A percentile compares a stretch with the other conserved stretches of the same genome.
Evolutionary conservation across 1,140 invertebrate genomes (phyloP).

Genomic region (Heliconius hermathena): DNA sequence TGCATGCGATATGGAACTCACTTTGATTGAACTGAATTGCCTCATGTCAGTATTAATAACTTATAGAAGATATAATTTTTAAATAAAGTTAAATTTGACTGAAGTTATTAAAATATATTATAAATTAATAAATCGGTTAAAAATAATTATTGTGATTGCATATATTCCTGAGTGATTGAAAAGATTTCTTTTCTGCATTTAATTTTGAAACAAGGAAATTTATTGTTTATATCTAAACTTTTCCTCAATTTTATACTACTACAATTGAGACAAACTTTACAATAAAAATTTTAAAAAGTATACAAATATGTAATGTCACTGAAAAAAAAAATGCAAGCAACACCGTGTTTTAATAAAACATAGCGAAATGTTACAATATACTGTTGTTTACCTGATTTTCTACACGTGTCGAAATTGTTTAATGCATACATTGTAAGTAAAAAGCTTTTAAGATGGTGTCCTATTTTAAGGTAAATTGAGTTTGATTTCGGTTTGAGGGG

Average conservation of each 20-base stretch:
- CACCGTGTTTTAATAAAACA: neutral
- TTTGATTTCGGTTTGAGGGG: constrained; percentile 34
- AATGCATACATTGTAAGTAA: constrained; percentile 32
- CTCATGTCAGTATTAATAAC: neutral
- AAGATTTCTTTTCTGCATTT: too few relatives aligned
- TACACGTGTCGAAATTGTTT: constrained; percentile 31
- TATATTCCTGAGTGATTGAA: too few relatives aligned
- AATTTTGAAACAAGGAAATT: too few relatives aligned
- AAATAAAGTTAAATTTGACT: neutral
- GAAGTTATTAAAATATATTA: neutral
- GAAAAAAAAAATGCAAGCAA: too few relatives aligned
- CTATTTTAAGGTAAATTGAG: constrained; percentile 60
- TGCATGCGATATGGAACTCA: neutral
- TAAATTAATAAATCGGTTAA: neutral
- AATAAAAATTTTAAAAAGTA: too few relatives aligned
- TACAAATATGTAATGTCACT: too few relatives aligned
- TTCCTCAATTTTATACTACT: too few relatives aligned
- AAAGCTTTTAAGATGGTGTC: constrained; percentile 65
- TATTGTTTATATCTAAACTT: too few relatives aligned
- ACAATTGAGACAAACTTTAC: too few relatives aligned
- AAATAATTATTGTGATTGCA: neutral
- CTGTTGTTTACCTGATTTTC: constrained; percentile 24
- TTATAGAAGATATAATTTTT: neutral
- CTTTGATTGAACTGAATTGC: constrained; percentile 7
- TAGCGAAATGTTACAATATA: neutral